Conservation (phyloP, 2,888 invertebrate genomes). For the Pachydiplax longipennis region DNA sequence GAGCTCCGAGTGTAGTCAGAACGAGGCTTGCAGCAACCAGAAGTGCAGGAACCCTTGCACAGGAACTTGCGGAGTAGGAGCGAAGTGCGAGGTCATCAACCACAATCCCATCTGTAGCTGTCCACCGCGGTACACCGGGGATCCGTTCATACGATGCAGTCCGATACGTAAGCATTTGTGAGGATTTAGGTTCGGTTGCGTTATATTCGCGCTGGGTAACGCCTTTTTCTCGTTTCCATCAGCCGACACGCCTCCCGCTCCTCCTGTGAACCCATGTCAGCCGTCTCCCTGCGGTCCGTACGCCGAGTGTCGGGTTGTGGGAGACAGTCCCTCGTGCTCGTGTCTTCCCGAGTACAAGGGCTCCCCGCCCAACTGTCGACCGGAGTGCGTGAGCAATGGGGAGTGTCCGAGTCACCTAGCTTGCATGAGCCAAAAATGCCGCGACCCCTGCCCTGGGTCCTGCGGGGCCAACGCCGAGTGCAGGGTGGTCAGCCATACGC, state of each 20-base stretch:
- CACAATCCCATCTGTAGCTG: constrained; percentile 84
- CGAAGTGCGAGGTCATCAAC: constrained; percentile 76
- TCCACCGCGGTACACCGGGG: constrained; percentile 71
- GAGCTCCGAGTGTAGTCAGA: constrained; percentile 74
- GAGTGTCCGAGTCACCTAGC: constrained; percentile 73
- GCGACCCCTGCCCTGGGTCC: constrained; percentile 75
- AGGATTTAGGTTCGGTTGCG: constrained; percentile 40
- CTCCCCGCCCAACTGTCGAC: constrained; percentile 74
- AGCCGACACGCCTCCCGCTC: constrained; percentile 41
- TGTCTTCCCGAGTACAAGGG: constrained; percentile 74
- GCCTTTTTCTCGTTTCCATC: constrained; percentile 2
- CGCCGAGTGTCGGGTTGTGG: constrained; percentile 68
- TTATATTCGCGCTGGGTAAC: not conserved
- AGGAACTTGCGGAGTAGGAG: constrained; percentile 76
- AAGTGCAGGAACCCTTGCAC: constrained; percentile 82
- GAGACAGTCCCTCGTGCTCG: constrained; percentile 72
- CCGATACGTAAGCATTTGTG: constrained; percentile 56
- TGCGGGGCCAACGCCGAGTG: constrained; percentile 77
- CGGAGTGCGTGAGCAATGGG: constrained; percentile 76
- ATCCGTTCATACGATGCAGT: constrained; percentile 76
- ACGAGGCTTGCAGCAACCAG: constrained; percentile 73
- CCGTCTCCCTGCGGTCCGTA: constrained; percentile 72
- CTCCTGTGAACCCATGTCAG: constrained; percentile 52
- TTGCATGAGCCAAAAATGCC: constrained; percentile 76
- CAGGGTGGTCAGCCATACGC: constrained; percentile 76